These are phyloP conservation scores for Todiramphus saurophagus DNA, from an alignment of 2,113 vertebrate genomes.

Conservation along the genomic window DNA sequence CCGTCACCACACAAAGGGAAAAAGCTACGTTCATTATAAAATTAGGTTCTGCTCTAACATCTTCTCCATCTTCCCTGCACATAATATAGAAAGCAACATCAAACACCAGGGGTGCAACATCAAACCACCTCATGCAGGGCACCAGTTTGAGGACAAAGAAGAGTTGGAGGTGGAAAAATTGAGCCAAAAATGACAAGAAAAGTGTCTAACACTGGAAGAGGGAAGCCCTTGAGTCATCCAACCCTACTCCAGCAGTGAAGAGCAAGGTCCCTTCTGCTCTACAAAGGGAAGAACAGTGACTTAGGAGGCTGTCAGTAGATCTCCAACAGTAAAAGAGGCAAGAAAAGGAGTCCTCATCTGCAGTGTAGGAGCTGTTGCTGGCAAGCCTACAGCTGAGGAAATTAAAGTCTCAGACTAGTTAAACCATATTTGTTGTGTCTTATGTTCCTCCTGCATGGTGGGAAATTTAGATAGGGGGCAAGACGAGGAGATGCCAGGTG, in stretches of 20 bases:
- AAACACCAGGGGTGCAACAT: neutral
- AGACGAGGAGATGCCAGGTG: neutral
- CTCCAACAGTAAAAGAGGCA: neutral
- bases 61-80: neutral
- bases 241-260: neutral
- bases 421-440: neutral
- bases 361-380: neutral
- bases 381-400: neutral
- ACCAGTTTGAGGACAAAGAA: neutral
- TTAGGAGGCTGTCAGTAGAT: neutral
- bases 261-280: neutral
- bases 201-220: neutral
- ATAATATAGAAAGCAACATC: neutral
- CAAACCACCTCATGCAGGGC: neutral
- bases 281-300: neutral
- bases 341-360: neutral
- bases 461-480: neutral
- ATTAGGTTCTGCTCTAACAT: neutral
- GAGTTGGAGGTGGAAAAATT: neutral
- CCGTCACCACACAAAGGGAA: accelerated
- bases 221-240: neutral
- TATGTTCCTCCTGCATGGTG: neutral
- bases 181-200: neutral
- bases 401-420: neutral
- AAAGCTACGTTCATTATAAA: neutral